Evolutionary conservation across 2,888 invertebrate species (phyloP).

Genomic region (Cantharis rustica): DNA sequence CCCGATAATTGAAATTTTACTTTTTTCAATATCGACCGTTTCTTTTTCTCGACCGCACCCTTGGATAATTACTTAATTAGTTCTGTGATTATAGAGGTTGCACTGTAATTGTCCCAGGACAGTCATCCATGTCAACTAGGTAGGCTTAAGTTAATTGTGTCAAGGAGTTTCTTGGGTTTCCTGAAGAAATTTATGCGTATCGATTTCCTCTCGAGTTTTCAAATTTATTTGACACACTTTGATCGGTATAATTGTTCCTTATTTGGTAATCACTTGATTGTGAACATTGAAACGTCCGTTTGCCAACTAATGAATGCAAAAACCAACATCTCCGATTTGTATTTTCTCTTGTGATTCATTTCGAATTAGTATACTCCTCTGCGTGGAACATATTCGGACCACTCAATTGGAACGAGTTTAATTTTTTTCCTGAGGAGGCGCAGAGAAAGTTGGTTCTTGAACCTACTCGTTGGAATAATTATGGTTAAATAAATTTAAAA

Average conservation of each 20-base stretch:
- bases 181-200: background rate
- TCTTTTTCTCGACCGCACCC: background rate
- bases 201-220: background rate
- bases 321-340: background rate
- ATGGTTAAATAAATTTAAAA: background rate
- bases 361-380: background rate
- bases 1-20: background rate
- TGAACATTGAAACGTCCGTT: background rate
- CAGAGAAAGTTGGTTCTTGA: background rate
- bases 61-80: slow-evolving; percentile 1
- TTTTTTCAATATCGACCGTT: background rate
- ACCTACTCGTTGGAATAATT: background rate
- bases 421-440: background rate
- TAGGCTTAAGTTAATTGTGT: background rate
- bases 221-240: background rate
- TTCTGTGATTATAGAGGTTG: background rate
- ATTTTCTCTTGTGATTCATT: background rate
- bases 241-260: background rate
- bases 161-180: background rate
- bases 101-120: background rate
- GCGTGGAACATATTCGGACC: background rate
- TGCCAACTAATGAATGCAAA: background rate
- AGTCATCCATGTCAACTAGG: background rate
- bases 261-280: background rate
- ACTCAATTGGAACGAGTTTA: background rate